These are phyloP conservation scores for Rhineura floridana DNA, from an alignment of 2,113 vertebrate species.

Conservation along the genomic window DNA sequence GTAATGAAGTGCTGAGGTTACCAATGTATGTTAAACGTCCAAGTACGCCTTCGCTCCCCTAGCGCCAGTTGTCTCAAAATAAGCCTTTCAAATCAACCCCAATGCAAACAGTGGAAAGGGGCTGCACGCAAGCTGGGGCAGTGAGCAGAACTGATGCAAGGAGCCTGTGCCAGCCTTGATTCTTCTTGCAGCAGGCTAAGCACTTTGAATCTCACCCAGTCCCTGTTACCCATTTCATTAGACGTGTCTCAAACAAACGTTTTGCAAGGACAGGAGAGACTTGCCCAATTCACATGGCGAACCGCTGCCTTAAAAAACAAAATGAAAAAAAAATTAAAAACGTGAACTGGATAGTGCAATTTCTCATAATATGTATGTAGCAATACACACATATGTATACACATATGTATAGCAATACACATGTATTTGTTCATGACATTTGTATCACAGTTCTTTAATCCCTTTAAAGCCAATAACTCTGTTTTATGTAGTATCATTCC, in stretches of 20 bases:
- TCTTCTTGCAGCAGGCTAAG: background rate
- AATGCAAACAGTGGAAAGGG: background rate
- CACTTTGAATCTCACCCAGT: too few relatives aligned
- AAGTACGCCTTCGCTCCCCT: too few relatives aligned
- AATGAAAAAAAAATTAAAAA: background rate
- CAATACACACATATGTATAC: too few relatives aligned
- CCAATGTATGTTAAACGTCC: too few relatives aligned
- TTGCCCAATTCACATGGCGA: background rate
- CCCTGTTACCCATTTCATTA: background rate
- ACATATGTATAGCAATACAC: too few relatives aligned
- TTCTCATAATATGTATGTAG: background rate
- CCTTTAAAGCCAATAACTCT: background rate
- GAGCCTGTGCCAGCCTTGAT: background rate
- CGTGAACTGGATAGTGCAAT: background rate
- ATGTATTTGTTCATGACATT: background rate
- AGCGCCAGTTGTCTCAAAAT: too few relatives aligned
- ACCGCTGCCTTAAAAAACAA: background rate
- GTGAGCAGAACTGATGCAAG: background rate
- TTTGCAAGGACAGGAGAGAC: background rate
- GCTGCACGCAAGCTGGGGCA: background rate
- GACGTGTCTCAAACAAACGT: background rate
- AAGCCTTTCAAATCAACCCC: background rate
- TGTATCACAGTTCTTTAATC: background rate
- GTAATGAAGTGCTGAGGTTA: too few relatives aligned
- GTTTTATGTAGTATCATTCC: accelerated